Percentiles rank a stretch among this genome's conserved stretches.
Evolutionary conservation across 2,888 invertebrate genomes (phyloP).

Genomic region (Patella depressa): DNA sequence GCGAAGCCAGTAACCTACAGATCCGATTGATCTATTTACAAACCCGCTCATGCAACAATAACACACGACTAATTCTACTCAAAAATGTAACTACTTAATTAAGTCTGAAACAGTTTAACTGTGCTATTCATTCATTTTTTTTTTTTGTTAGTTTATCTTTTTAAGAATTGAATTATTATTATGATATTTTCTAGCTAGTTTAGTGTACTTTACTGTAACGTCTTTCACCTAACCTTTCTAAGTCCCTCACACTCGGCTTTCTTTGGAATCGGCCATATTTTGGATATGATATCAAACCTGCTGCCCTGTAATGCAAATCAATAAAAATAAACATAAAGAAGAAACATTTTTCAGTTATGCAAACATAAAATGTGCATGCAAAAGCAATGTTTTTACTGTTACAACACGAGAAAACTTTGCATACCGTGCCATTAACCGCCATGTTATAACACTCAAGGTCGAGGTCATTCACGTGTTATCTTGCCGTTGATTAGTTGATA

Average conservation of each 20-base stretch:
- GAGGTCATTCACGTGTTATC: constrained; percentile 26
- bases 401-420: constrained; percentile 1
- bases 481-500: constrained; percentile 27
- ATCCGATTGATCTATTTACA: too few species aligned
- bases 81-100: too few species aligned
- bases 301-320: constrained; percentile 45
- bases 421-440: constrained; percentile 42
- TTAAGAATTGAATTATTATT: too few species aligned
- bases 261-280: constrained; percentile 50
- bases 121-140: too few species aligned
- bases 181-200: too few species aligned
- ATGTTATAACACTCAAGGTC: constrained; percentile 45
- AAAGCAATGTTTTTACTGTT: constrained; percentile 1
- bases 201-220: not conserved
- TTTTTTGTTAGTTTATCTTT: too few species aligned
- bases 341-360: constrained; percentile 4
- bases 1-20: too few species aligned
- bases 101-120: too few species aligned
- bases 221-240: constrained; percentile 48
- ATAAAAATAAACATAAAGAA: constrained; percentile 8
- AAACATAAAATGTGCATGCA: constrained; percentile 4
- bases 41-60: too few species aligned
- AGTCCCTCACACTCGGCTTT: constrained; percentile 54
- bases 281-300: constrained; percentile 46
- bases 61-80: too few species aligned